These are phyloP conservation scores for Tineola bisselliella DNA, from an alignment of 2,888 invertebrate genomes.

Conservation along the genomic window DNA sequence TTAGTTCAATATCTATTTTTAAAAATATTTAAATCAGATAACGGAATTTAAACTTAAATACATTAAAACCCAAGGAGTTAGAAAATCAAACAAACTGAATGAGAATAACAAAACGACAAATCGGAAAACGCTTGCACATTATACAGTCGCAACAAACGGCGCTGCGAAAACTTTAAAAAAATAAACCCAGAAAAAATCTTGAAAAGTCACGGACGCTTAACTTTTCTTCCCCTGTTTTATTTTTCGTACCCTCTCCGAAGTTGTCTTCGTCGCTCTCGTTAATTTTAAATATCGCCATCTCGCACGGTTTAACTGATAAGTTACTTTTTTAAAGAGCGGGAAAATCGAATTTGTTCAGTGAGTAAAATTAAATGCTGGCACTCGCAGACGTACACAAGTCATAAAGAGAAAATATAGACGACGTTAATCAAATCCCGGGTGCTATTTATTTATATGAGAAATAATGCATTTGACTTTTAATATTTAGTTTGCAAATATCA, in stretches of 20 bases:
- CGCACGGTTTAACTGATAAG: slow-evolving; percentile 58
- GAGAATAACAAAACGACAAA: slow-evolving; percentile 47
- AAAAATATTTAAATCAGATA: too few species aligned
- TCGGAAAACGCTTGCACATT: slow-evolving; percentile 49
- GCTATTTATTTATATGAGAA: slow-evolving; percentile 23
- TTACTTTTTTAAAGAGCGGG: slow-evolving; percentile 64
- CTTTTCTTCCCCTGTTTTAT: slow-evolving; percentile 67
- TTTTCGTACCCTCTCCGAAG: slow-evolving; percentile 56
- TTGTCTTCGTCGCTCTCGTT: slow-evolving; percentile 31
- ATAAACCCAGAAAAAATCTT: slow-evolving; percentile 64
- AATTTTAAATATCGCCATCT: slow-evolving; percentile 32
- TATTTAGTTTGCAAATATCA: background rate
- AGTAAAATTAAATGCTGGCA: slow-evolving; percentile 62
- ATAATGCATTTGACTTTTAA: background rate
- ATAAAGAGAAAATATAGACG: slow-evolving; percentile 59
- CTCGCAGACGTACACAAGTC: slow-evolving; percentile 50
- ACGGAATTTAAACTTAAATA: background rate
- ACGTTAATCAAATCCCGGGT: slow-evolving; percentile 40
- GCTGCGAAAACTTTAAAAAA: slow-evolving; percentile 58
- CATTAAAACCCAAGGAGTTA: background rate
- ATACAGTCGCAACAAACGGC: slow-evolving; percentile 41
- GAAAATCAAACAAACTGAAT: slow-evolving; percentile 26
- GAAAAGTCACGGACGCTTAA: slow-evolving; percentile 70
- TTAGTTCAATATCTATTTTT: too few species aligned
- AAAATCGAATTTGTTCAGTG: slow-evolving; percentile 59